Base-by-base conservation (phyloP, 2,888 invertebrate species). In the Tuberolachnus salignus region DNA sequence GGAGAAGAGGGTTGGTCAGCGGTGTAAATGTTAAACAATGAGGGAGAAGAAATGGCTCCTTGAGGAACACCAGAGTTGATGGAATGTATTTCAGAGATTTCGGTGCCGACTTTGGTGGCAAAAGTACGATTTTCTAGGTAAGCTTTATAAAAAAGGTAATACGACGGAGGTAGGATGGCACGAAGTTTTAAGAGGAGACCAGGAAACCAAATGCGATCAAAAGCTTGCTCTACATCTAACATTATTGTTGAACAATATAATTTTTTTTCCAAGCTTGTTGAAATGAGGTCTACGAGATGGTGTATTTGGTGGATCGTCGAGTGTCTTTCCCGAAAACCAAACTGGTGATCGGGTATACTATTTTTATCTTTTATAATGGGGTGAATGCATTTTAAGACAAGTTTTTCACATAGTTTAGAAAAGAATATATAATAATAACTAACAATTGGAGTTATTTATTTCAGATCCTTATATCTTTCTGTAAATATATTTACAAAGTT, bases 121-220 rank as follows among this genome's bases (percentile, higher is more conserved):
- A n/a, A n/a, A n/a, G n/a, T n/a, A n/a, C n/a, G 34, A n/a, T 61
- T 61, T 3, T 34, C 59, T 61, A 26, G n/a, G 16, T 59, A 59
- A 10, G 3, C 14, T 34, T 59, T n/a, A n/a, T n/a, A n/a, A n/a
- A n/a, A n/a, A n/a, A n/a, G n/a, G n/a, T 59, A 34, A 34, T 10
- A n/a, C 11, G 11, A 61, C 3, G 61, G n/a, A 11, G n/a, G 61
- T 34, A 61, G 26, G n/a, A 61, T 34, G 34, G 16, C 3, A 34
- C 1, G 10, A 16, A 26, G 16, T n/a, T 34, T 61, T n/a, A 59
- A n/a, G n/a, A 61, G 34, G 34, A 61, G n/a, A 3, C 10, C 34
- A 3, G 11, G 34, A 10, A 34, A 61, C n/a, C 3, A 61, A n/a
- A 61, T 10, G 16, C n/a, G 9, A n/a, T 61, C 16, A 34, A 34